phyloP scores from a whole-genome alignment of 2,113 vertebrate genomes.

The Clarias gariepinus region DNA sequence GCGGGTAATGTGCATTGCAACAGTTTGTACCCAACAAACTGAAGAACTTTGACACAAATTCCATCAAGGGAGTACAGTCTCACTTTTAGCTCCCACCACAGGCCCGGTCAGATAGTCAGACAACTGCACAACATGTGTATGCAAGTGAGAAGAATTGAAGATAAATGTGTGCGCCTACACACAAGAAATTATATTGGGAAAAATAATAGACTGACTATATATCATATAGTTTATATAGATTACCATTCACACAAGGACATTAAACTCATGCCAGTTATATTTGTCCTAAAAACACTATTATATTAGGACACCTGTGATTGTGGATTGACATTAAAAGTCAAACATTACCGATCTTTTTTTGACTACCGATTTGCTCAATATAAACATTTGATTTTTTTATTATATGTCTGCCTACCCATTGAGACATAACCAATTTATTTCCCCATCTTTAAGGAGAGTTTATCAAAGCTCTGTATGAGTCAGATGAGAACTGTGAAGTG shows the following conservation, averaged over 20 bases:
- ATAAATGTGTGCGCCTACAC: neutral
- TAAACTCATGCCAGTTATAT: neutral
- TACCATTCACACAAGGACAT: neutral
- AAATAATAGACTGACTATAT: neutral
- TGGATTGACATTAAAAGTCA: too few relatives aligned
- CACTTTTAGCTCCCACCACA: neutral
- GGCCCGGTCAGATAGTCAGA: neutral
- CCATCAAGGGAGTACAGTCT: neutral
- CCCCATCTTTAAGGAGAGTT: conserved; percentile 82
- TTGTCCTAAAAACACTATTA: neutral
- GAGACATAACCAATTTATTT: neutral
- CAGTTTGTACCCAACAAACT: neutral
- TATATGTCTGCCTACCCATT: neutral
- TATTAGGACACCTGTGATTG: neutral
- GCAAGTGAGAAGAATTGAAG: neutral
- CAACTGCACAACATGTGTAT: neutral
- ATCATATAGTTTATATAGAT: neutral
- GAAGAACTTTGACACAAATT: neutral
- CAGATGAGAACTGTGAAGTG: conserved; percentile 95
- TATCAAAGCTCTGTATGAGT: conserved; percentile 95
- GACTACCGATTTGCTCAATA: neutral
- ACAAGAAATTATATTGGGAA: neutral
- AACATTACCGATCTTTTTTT: too few relatives aligned
- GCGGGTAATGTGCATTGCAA: neutral
- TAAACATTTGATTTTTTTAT: neutral